These are phyloP conservation scores for Epiblema foenella DNA, from an alignment of 2,888 invertebrate species.

Conservation along the genomic window DNA sequence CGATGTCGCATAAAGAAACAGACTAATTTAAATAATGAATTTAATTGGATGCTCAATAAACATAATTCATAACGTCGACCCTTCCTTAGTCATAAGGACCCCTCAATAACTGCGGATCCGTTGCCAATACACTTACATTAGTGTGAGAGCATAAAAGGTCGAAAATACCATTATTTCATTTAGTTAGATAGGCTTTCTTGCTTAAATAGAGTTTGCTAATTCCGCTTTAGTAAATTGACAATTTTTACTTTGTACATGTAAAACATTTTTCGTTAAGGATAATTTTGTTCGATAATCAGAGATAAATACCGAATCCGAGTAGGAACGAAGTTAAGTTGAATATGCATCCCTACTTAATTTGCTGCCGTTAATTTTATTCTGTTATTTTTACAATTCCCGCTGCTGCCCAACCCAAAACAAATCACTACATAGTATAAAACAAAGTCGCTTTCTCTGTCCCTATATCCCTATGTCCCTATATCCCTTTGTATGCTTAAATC, in stretches of 20 bases:
- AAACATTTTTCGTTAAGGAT: background rate
- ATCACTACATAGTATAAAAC: too few relatives aligned
- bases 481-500: too few relatives aligned
- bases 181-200: background rate
- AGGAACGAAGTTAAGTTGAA: too few relatives aligned
- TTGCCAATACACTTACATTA: slow-evolving; percentile 13
- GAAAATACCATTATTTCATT: background rate
- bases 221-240: background rate
- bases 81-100: background rate
- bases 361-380: background rate
- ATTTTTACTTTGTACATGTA: background rate
- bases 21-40: slow-evolving; percentile 30
- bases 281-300: background rate
- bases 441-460: too few relatives aligned
- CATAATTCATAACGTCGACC: slow-evolving; percentile 24
- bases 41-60: slow-evolving; percentile 31
- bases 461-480: too few relatives aligned
- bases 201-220: background rate
- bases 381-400: background rate
- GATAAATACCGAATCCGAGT: too few relatives aligned
- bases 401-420: background rate
- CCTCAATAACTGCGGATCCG: slow-evolving; percentile 9
- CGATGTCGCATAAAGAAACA: slow-evolving; percentile 8
- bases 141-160: background rate
- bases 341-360: too few relatives aligned